Evolutionary conservation across 37 sponge, comb jelly and placozoan genomes (phyloP).

Genomic region (Crambe crambe): DNA sequence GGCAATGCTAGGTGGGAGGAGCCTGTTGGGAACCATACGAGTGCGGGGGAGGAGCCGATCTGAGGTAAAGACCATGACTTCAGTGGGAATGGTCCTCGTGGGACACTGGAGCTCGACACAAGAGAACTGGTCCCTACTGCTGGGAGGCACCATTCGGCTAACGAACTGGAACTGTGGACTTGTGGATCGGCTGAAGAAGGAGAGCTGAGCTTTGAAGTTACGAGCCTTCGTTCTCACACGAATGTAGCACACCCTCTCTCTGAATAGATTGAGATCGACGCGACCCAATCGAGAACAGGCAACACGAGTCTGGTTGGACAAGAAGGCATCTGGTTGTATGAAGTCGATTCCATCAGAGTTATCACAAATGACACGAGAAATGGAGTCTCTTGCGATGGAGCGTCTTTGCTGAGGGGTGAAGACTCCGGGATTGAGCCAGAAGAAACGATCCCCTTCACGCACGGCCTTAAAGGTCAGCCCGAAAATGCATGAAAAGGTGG

Average conservation of each 20-base stretch:
- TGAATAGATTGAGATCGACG: conserved; percentile 15
- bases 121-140: not conserved
- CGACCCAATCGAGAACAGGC: conserved; percentile 24
- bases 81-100: not conserved
- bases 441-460: conserved; percentile 93
- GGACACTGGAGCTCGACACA: conserved; percentile 39
- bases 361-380: conserved; percentile 85
- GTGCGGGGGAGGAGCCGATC: not conserved
- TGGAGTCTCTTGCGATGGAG: conserved; percentile 51
- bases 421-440: conserved; percentile 74
- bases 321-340: conserved; percentile 80
- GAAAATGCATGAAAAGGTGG: conserved; percentile 92
- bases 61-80: conserved; percentile 12
- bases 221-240: conserved; percentile 12
- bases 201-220: not conserved
- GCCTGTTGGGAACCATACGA: not conserved
- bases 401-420: conserved; percentile 72
- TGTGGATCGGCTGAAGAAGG: conserved; percentile 16
- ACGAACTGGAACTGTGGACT: conserved; percentile 8
- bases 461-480: conserved; percentile 70
- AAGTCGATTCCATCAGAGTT: conserved; percentile 68
- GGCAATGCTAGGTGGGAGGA: not conserved
- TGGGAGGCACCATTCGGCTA: not conserved
- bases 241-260: conserved; percentile 29
- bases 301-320: conserved; percentile 32